phyloP scores from a whole-genome alignment of 2,797 vertebrate species.

The Pyrocephalus nanus region DNA sequence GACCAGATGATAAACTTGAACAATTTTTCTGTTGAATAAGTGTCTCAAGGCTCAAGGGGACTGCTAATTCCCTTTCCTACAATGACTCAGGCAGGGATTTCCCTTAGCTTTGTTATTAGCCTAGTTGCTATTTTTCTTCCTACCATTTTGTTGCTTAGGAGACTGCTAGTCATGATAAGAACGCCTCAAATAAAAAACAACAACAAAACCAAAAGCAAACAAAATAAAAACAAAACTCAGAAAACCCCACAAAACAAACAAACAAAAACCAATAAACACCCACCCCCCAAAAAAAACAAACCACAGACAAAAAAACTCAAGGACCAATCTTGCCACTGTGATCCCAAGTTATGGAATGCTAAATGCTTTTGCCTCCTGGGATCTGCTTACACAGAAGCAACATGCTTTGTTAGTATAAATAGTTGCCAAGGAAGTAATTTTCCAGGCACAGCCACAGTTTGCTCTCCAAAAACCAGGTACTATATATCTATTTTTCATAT shows the following conservation, averaged over 20 bases:
- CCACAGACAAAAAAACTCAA: neutral
- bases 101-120: conserved; percentile 40
- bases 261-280: neutral
- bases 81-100: conserved; percentile 47
- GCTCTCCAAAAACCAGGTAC: neutral
- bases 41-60: conserved; percentile 17
- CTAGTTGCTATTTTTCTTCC: conserved; percentile 38
- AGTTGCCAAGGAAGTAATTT: neutral
- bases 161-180: neutral
- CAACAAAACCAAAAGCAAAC: neutral
- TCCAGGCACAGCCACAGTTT: neutral
- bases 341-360: neutral
- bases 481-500: neutral
- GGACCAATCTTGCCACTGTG: neutral
- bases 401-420: neutral
- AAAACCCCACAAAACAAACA: neutral
- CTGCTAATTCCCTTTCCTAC: conserved; percentile 15
- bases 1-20: neutral
- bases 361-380: neutral
- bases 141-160: conserved; percentile 34
- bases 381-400: neutral
- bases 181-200: neutral
- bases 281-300: too few species aligned
- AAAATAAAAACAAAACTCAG: neutral
- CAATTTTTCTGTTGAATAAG: neutral